Evolutionary conservation across 64 coral and sea anemone species (phyloP).

Genomic region (Actinia tenebrosa): DNA sequence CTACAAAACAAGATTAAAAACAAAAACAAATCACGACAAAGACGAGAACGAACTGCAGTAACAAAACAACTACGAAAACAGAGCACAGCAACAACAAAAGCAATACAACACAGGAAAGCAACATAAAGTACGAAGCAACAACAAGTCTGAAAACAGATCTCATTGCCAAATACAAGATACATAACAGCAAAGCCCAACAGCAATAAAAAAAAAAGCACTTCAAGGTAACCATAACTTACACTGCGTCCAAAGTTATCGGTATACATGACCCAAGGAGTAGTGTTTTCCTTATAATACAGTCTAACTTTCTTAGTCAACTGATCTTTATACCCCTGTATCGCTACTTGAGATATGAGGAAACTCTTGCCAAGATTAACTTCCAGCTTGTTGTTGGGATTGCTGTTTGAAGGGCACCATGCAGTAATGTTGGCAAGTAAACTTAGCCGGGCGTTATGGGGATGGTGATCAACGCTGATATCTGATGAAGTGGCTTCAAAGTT

Average conservation of each 20-base stretch:
- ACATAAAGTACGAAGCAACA: too few species aligned
- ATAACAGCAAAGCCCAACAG: too few species aligned
- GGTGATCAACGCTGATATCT: background rate
- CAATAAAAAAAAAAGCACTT: too few species aligned
- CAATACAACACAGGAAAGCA: too few species aligned
- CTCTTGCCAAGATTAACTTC: slow-evolving; percentile 30
- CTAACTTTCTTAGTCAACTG: background rate
- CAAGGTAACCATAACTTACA: background rate
- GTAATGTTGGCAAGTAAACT: background rate
- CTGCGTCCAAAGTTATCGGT: background rate
- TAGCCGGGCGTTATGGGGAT: background rate
- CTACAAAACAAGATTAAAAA: too few species aligned
- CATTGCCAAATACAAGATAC: too few species aligned
- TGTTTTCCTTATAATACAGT: background rate
- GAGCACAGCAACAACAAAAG: too few species aligned
- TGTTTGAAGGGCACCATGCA: slow-evolving; percentile 29
- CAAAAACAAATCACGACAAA: too few species aligned
- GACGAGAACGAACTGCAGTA: too few species aligned
- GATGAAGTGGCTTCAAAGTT: background rate
- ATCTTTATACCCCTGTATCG: slow-evolving; percentile 30
- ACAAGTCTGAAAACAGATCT: too few species aligned
- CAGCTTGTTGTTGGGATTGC: background rate
- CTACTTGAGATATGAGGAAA: slow-evolving; percentile 42
- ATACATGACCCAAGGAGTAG: background rate
- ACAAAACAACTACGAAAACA: too few species aligned